phyloP scores from a whole-genome alignment of 2,113 vertebrate species.

The Pterocles orientalis region DNA sequence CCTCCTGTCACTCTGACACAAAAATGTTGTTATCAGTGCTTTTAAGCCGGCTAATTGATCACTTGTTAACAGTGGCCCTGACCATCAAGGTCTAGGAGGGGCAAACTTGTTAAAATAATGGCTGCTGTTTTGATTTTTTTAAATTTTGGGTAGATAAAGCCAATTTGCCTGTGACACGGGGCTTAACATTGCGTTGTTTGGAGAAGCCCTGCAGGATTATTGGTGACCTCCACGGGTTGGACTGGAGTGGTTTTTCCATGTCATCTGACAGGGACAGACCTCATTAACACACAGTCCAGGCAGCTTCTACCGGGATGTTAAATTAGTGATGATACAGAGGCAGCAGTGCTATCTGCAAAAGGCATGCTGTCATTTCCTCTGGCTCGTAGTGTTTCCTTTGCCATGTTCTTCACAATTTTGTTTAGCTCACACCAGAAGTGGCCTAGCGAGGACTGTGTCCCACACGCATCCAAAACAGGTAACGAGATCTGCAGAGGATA shows the following conservation, averaged over 20 bases:
- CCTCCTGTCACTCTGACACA: background rate
- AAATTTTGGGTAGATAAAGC: slow-evolving; percentile 23
- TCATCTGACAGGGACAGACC: background rate
- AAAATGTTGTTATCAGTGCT: slow-evolving; percentile 55
- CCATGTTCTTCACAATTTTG: background rate
- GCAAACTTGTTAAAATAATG: slow-evolving; percentile 44
- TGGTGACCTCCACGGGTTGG: background rate
- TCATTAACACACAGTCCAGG: slow-evolving; percentile 21
- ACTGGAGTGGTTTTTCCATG: background rate
- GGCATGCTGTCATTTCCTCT: slow-evolving; percentile 7
- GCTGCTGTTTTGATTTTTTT: slow-evolving; percentile 38
- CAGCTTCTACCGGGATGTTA: background rate
- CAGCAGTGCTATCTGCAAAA: slow-evolving; percentile 1
- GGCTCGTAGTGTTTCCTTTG: background rate
- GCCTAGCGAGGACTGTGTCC: background rate
- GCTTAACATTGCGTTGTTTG: background rate
- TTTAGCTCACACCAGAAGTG: background rate
- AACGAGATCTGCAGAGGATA: background rate
- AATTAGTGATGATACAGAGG: background rate
- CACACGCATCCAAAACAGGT: background rate
- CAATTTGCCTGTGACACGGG: background rate
- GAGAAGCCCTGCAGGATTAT: background rate
- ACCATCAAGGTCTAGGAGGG: slow-evolving; percentile 21
- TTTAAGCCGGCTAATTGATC: slow-evolving; percentile 57
- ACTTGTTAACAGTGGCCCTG: slow-evolving; percentile 43